Percentiles rank a stretch among this genome's conserved stretches.
Conservation (phyloP, 2,797 vertebrate species). For the Hapalemur alaotrensis region DNA sequence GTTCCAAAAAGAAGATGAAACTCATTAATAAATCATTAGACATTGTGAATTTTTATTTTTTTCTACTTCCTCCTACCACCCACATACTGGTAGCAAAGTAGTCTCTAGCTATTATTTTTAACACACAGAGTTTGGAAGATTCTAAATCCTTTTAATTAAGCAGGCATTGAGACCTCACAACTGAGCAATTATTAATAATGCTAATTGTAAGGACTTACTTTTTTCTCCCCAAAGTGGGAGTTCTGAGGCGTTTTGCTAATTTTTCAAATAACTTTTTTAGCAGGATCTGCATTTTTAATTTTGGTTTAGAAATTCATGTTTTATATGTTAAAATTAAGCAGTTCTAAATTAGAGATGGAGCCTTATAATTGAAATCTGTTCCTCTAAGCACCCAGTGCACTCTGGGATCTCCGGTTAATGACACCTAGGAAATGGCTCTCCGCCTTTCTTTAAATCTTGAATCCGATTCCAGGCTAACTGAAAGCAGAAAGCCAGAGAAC, state of each 20-base stretch:
- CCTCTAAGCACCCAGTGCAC: neutral
- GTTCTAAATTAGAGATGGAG: conserved; percentile 31
- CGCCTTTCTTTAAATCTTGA: neutral
- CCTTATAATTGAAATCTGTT: conserved; percentile 27
- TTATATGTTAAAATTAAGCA: conserved; percentile 47
- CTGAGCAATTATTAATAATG: conserved; percentile 62
- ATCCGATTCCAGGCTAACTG: neutral
- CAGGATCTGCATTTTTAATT: conserved; percentile 38
- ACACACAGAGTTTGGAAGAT: conserved; percentile 48
- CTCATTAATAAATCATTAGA: conserved; percentile 78
- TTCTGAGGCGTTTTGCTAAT: conserved; percentile 52
- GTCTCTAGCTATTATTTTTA: conserved; percentile 71
- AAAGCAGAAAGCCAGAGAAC: neutral
- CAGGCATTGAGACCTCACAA: conserved; percentile 51
- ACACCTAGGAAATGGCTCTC: neutral
- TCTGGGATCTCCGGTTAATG: neutral
- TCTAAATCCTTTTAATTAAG: conserved; percentile 39
- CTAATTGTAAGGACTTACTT: conserved; percentile 34
- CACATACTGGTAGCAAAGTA: conserved; percentile 66
- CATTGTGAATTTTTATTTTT: conserved; percentile 68
- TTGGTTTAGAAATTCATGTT: conserved; percentile 39
- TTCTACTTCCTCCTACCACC: conserved; percentile 73
- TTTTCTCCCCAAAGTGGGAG: conserved; percentile 24
- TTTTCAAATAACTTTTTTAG: conserved; percentile 45
- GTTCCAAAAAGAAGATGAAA: conserved; percentile 72